These are phyloP conservation scores for Lithophane ornitopus DNA, from an alignment of 2,888 invertebrate species.

Conservation along the genomic window DNA sequence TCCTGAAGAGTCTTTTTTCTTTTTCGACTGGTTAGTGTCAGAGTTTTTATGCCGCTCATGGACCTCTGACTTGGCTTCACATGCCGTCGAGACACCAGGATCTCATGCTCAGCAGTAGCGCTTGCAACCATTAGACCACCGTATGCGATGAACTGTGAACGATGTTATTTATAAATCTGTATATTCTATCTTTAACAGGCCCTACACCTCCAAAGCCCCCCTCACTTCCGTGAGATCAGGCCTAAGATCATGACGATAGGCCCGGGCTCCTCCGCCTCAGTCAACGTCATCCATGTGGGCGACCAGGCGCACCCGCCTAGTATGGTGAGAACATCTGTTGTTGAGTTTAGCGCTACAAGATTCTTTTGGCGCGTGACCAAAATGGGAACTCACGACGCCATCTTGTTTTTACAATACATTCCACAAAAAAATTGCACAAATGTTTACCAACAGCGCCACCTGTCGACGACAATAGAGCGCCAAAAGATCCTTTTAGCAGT, in stretches of 20 bases:
- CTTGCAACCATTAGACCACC: no score
- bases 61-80: no score
- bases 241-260: constrained; percentile 84
- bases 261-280: constrained; percentile 77
- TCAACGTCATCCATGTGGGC: constrained; percentile 84
- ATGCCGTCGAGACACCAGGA: no score
- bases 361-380: background rate
- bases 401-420: background rate
- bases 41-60: no score
- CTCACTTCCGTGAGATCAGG: constrained; percentile 77
- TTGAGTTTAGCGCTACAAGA: background rate
- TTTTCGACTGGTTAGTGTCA: no score
- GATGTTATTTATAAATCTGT: constrained; percentile 40
- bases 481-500: background rate
- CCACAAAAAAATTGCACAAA: background rate
- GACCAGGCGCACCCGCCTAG: constrained; percentile 72
- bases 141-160: no score
- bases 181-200: constrained; percentile 42
- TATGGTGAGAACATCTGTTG: constrained; percentile 54
- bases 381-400: background rate
- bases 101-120: no score
- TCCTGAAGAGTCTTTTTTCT: no score
- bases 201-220: constrained; percentile 60
- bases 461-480: no score
- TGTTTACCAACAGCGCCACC: background rate